phyloP scores from a whole-genome alignment of 2,113 vertebrate species.

The Rhea pennata region DNA sequence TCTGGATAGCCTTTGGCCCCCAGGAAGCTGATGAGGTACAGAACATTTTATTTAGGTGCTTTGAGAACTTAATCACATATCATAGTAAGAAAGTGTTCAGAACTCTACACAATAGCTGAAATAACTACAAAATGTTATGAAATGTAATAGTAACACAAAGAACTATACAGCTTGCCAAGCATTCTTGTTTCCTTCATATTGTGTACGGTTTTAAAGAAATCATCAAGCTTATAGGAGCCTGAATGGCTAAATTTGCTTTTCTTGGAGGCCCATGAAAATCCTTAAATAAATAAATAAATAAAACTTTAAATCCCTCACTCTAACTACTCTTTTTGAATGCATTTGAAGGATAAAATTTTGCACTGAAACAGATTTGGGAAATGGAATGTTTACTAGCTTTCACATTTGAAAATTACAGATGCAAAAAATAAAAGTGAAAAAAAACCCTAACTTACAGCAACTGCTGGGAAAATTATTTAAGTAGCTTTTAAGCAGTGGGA shows the following conservation, averaged over 20 bases:
- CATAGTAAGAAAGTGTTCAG: neutral
- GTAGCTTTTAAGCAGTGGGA: neutral
- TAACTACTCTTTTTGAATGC: neutral
- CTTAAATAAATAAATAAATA: neutral
- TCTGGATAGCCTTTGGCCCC: neutral
- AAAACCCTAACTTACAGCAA: neutral
- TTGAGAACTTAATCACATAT: neutral
- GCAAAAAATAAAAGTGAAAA: neutral
- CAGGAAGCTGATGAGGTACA: neutral
- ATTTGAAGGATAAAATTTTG: neutral
- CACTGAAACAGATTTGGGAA: neutral
- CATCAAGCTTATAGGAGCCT: neutral
- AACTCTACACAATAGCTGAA: neutral
- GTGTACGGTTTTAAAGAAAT: neutral
- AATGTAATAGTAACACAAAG: neutral
- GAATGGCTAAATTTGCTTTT: fast-evolving
- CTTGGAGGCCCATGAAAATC: neutral
- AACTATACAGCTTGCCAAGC: neutral
- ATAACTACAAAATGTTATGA: neutral
- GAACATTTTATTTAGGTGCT: neutral
- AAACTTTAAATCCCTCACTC: neutral
- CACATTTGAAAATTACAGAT: neutral
- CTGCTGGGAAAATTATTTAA: neutral
- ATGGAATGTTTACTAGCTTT: neutral
- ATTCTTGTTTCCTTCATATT: neutral